Evolutionary conservation across 2,888 invertebrate genomes (phyloP), one percentile per base, ranked within the genome.

Genomic region (Drosophila borealis): DNA sequence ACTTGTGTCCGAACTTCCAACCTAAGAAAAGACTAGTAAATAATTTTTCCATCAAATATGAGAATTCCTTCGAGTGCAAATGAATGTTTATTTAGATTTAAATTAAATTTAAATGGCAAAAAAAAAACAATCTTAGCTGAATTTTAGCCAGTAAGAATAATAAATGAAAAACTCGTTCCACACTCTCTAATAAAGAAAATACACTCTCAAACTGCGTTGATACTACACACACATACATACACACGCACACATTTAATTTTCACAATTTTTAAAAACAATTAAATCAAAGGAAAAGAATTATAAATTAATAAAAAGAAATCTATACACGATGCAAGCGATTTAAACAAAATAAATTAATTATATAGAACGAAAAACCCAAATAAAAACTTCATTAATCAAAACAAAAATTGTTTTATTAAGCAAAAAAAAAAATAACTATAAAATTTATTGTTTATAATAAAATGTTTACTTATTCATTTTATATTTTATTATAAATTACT

Each of bases 351-450:
- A 67, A 83, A 85, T 80, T 81, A 83, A 79, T 82, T 83, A 83
- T 85, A 85, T 85, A 89, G 76, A 78, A 76, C 56, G 41, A 68
- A 81, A 87, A 75, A 48, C 42, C 49, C 14, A 81, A 81, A 90
- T 88, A 89, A 90, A 90, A 89, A 90, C 71, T 89, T 89, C 80
- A 90, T 80, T 88, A 86, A 84, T 88, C 89, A 82, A 82, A 74
- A 45, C 45, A 61, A 10, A 9, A 11, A 42, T 34, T 36, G 56
- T 48, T 50, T 54, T 5, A 19, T 8, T 33, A 2, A 8, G 25
- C 5, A 37, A 6, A 25, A 25, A 5, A 5, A 19, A 3, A 37
- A 44, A 41, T 63, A 53, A 21, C 44, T 48, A 36, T 39, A 4
- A 41, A 41, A 37, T 67, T 21, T 41, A 19, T 45, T 29, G 8